These are phyloP conservation scores for Platichthys stellatus DNA, from an alignment of 2,113 vertebrate species.

Conservation along the genomic window DNA sequence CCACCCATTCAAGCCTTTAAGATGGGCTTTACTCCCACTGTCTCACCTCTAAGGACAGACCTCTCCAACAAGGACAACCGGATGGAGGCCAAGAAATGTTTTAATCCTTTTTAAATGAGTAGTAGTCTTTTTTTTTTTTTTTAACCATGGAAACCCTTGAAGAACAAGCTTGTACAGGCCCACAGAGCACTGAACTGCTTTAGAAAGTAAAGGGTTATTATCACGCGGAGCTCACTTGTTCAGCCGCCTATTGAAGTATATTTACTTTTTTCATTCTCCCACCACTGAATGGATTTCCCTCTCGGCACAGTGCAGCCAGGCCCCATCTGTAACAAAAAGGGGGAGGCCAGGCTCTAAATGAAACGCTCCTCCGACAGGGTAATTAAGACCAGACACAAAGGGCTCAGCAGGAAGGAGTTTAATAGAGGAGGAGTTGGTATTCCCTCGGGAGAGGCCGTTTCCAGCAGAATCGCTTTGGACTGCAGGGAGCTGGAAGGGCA, in stretches of 20 bases:
- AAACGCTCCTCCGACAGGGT: constrained; percentile 67
- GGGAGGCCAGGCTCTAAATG: constrained; percentile 60
- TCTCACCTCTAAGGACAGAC: constrained; percentile 39
- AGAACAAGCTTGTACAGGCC: constrained; percentile 18
- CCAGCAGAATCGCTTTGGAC: constrained; percentile 54
- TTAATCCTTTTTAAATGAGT: constrained; percentile 56
- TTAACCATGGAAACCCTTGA: neutral
- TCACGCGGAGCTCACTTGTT: constrained; percentile 22
- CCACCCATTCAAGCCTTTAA: constrained; percentile 67
- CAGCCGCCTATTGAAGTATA: constrained; percentile 22
- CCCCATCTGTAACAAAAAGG: constrained; percentile 68
- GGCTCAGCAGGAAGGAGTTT: constrained; percentile 78
- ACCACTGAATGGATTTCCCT: constrained; percentile 54
- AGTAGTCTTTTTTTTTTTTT: constrained; percentile 9
- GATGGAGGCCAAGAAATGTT: constrained; percentile 40
- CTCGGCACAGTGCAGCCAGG: constrained; percentile 21
- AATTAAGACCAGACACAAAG: constrained; percentile 81
- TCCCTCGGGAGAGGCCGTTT: constrained; percentile 31
- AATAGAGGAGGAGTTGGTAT: constrained; percentile 70
- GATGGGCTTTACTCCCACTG: constrained; percentile 64
- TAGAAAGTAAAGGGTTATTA: constrained; percentile 32
- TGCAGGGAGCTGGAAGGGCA: constrained; percentile 28
- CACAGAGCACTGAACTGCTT: constrained; percentile 15
- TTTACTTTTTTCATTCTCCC: constrained; percentile 57
- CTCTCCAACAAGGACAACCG: constrained; percentile 33